Percentiles rank a stretch among this genome's conserved stretches.
Evolutionary conservation across 2,888 invertebrate genomes (phyloP).

Genomic region (Rhynchonema sp.): DNA sequence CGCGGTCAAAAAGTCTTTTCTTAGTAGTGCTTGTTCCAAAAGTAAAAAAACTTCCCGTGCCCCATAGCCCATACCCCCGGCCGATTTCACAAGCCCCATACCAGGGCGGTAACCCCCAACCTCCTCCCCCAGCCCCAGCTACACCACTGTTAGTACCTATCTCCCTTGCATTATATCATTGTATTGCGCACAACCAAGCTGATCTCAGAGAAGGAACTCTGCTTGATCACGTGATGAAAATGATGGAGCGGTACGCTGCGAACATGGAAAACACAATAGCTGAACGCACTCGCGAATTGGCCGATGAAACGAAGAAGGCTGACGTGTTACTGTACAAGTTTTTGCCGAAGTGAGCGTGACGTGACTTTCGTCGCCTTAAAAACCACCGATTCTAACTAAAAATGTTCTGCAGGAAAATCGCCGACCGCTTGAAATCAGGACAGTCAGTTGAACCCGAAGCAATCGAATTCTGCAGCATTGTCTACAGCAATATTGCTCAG

Average conservation of each 20-base stretch:
- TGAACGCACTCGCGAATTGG: constrained; percentile 73
- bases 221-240: constrained; percentile 89
- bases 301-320: constrained; percentile 84
- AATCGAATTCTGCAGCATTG: constrained; percentile 62
- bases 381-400: not conserved
- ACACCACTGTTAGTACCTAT: too few species aligned
- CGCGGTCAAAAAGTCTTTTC: too few species aligned
- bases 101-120: too few species aligned
- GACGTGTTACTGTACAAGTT: constrained; percentile 52
- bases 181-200: not conserved
- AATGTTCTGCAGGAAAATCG: constrained; percentile 49
- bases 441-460: constrained; percentile 72
- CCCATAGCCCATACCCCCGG: too few species aligned
- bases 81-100: too few species aligned
- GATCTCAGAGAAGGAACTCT: constrained; percentile 64
- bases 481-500: too few species aligned
- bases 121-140: too few species aligned
- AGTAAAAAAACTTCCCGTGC: too few species aligned
- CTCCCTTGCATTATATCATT: too few species aligned
- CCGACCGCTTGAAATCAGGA: constrained; percentile 71
- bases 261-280: constrained; percentile 79
- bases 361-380: not conserved
- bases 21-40: too few species aligned
- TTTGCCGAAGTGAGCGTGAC: not conserved
- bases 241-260: constrained; percentile 92